Base-by-base conservation (phyloP, 2,888 invertebrate genomes). In the Frankliniella intonsa region DNA sequence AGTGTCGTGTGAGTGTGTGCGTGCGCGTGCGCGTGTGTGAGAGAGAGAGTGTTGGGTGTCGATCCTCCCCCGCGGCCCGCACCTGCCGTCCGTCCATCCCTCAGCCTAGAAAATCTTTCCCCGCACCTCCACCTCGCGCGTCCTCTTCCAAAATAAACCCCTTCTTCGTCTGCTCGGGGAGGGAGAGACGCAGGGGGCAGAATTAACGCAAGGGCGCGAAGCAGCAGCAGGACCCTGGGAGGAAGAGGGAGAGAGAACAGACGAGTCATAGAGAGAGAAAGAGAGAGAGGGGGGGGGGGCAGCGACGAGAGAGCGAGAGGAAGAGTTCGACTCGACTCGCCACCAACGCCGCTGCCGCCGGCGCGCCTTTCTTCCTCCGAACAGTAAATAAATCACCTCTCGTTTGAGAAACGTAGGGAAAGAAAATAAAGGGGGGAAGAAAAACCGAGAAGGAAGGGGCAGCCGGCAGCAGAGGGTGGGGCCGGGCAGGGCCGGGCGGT, bases 261-360 rank as follows among this genome's bases (percentile, higher is more conserved):
- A 81, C 50, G 76, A 83, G 69, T 27, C 76, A 65, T 8, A 50
- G 80, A 25, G 80, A 76, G 80, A 80, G 50, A 51, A 51, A 80
- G 79, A 80, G 80, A 81, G 51, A 81, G 81, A 80, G 55, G 80
- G 50, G 80, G 25, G 51, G 50, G 65, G 55, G 2, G 17, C 25
- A 27, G 50, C 19, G 80, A 25, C 11, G 27, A 82, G 22, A 82
- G 17, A 65, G 50, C 80, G 50, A 51, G n/a, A 80, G 65, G 55
- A 80, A 27, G 62, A 79, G 80, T 80, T 65, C 82, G 50, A 55
- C 55, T 22, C 25, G 25, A 19, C 22, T 38, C 38, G 25, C 50
- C 69, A 80, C 55, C 38, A 38, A 38, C 38, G 38, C 38, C 38
- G 38, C 38, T 5, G 38, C 38, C 38, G 38, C 82, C 55, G n/a